Conservation (phyloP, 2,797 vertebrate species). For the Etheostoma perlongum region DNA sequence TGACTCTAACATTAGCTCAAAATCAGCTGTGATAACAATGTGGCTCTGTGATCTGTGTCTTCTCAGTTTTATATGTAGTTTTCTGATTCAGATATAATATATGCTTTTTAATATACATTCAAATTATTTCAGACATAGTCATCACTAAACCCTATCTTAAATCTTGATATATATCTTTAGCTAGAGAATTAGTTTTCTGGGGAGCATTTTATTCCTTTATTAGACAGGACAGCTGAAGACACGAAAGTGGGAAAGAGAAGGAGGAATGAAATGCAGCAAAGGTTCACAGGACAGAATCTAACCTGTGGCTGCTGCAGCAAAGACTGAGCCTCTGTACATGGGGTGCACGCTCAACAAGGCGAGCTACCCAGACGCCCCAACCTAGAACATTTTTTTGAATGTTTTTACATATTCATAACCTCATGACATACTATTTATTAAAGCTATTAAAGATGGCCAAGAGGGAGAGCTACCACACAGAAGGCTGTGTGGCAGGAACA, state of each 20-base stretch:
- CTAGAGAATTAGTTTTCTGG: background rate
- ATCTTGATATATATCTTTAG: slow-evolving; percentile 8
- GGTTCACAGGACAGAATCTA: too few species aligned
- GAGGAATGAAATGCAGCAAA: too few species aligned
- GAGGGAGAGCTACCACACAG: slow-evolving; percentile 8
- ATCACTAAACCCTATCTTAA: background rate
- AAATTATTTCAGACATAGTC: background rate
- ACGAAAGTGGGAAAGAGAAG: too few species aligned
- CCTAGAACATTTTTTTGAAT: background rate
- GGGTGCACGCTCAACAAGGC: too few species aligned
- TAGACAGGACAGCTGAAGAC: too few species aligned
- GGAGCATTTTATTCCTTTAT: too few species aligned
- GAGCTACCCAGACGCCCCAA: too few species aligned
- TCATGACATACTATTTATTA: slow-evolving; percentile 3
- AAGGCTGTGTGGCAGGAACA: slow-evolving; percentile 23
- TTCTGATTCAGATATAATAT: background rate
- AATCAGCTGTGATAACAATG: background rate
- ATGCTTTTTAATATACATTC: background rate
- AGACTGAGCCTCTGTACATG: too few species aligned
- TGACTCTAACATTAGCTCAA: background rate
- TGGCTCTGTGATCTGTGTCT: background rate
- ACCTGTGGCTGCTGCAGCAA: too few species aligned
- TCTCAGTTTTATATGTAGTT: background rate
- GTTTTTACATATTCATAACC: slow-evolving; percentile 5
- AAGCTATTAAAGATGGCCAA: slow-evolving; percentile 7